Evolutionary conservation across 1,140 invertebrate species (phyloP).

Genomic region (Dufourea novaeangliae): DNA sequence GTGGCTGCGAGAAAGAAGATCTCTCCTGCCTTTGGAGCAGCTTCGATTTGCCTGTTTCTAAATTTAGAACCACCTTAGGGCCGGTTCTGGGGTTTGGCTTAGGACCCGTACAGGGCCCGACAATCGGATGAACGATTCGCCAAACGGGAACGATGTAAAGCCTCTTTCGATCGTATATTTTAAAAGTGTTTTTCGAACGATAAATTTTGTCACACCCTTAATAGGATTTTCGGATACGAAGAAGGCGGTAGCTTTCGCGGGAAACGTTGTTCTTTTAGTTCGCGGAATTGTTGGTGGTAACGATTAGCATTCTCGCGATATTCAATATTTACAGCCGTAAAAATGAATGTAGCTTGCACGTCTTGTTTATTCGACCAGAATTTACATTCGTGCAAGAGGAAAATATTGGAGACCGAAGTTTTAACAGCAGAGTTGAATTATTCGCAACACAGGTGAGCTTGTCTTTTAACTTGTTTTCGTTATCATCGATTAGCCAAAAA

Average conservation of each 20-base stretch:
- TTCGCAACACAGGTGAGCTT: no score
- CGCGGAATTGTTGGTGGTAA: background rate
- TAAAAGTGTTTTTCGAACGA: background rate
- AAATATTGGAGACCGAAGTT: no score
- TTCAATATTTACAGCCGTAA: background rate
- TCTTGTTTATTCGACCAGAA: no score
- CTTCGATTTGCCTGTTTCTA: constrained; percentile 61
- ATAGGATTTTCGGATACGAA: background rate
- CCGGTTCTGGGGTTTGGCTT: constrained; percentile 37
- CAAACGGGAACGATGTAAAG: background rate
- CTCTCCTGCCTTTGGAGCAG: constrained; percentile 42
- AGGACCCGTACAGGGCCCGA: constrained; percentile 14
- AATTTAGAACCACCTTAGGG: constrained; percentile 66
- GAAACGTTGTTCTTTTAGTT: background rate
- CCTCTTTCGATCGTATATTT: constrained; percentile 3
- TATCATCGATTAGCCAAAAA: background rate
- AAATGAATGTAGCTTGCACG: no score
- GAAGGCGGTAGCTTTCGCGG: background rate
- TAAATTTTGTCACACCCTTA: background rate
- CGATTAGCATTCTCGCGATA: background rate
- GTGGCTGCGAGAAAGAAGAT: constrained; percentile 46
- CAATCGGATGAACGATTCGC: constrained; percentile 8
- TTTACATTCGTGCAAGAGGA: no score
- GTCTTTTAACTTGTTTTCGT: background rate
- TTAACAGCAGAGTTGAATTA: no score